Evolutionary conservation across 2,888 invertebrate genomes (phyloP), one percentile per base, ranked within the genome.

Genomic region (Temnothorax unifasciatus): DNA sequence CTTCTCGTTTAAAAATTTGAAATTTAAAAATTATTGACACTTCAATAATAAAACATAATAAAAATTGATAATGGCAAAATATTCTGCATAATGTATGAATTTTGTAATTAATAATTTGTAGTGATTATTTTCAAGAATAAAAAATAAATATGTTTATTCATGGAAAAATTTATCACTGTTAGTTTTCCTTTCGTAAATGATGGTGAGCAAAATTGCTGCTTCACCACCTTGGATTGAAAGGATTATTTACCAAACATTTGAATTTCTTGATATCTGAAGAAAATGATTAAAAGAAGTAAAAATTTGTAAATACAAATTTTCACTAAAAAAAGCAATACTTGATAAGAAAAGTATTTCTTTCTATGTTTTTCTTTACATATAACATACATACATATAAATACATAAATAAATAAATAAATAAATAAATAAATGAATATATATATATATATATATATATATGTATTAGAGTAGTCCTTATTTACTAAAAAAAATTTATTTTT

Each of bases 131-230:
- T 82, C 52, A 0, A 50, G 57, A 77, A 81, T 75, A 87, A 86
- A 87, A 82, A 21, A 63, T 29, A 50, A 34, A 50, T 38, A 63
- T 71, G 57, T 77, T 86, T 85, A 87, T 69, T 84, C 82, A 21
- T 50, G 0, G 4, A 69, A 86, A 87, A 85, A 75, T 2, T 59
- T 59, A 85, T 88, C 89, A 85, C 82, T 69, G 76, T 93, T 93
- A 54, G 47, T 94, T 86, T 94, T 83, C 94, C 94, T 94, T 92
- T 91, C 90, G 84, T 91, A 94, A 94, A 94, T 94, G 88, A 88
- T 92, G 84, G 89, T 86, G 86, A 90, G 90, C 86, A 83, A 94
- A 84, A 50, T 54, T 66, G 76, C 9, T 87, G 82, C 76, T 76
- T 86, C 89, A 92, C 82, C 88, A 92, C 88, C 88, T 94, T 94